Conservation (phyloP, 2,888 invertebrate genomes). For the Stramonita haemastoma region DNA sequence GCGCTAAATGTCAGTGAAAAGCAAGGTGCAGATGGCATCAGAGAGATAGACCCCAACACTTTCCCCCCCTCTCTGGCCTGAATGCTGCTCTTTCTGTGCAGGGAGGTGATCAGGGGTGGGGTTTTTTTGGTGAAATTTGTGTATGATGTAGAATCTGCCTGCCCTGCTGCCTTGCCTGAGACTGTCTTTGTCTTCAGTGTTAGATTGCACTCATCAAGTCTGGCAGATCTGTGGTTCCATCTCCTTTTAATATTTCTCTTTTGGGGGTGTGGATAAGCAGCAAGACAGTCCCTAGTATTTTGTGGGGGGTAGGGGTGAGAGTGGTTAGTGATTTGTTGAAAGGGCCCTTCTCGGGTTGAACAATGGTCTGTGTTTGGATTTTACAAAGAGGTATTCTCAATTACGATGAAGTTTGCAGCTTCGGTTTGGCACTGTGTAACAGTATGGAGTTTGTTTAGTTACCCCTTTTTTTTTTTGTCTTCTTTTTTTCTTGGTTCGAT, state of each 20-base stretch:
- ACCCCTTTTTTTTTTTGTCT: too few species aligned
- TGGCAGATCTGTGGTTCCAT: constrained; percentile 1
- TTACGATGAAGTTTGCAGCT: too few species aligned
- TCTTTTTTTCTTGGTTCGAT: too few species aligned
- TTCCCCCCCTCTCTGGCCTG: neutral
- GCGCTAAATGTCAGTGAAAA: constrained; percentile 23
- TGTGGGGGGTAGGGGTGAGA: neutral
- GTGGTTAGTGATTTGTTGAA: neutral
- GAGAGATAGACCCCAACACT: neutral
- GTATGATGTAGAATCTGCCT: neutral
- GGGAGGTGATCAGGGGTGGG: neutral
- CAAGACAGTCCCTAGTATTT: neutral
- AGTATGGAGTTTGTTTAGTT: too few species aligned
- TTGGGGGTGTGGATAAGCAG: too few species aligned
- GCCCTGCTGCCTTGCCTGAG: neutral
- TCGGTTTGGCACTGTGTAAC: too few species aligned
- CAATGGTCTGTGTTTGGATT: neutral
- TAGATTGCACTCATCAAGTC: neutral
- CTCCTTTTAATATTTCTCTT: neutral
- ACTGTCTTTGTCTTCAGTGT: neutral
- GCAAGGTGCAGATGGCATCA: constrained; percentile 10
- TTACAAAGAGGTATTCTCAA: neutral
- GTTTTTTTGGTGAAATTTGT: neutral
- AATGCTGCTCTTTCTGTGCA: neutral
- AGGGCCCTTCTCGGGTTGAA: neutral